A percentile compares a stretch with the other conserved stretches of the same genome.
Evolutionary conservation across 2,797 vertebrate species (phyloP).

Genomic region (Fratercula arctica): DNA sequence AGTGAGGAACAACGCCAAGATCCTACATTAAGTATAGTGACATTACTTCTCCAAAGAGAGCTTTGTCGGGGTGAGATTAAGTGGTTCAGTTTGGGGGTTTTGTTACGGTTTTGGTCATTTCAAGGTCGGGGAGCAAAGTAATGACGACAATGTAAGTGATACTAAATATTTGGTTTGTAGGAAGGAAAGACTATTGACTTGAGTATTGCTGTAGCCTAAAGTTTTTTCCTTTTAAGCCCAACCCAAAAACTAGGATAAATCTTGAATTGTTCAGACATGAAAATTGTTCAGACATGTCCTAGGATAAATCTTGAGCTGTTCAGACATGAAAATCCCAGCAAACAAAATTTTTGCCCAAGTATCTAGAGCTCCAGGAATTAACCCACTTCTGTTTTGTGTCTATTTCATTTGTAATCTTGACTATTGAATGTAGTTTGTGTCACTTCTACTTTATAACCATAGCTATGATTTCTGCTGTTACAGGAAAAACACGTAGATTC

Average conservation of each 20-base stretch:
- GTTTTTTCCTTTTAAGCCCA: background rate
- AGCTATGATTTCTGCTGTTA: background rate
- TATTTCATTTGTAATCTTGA: background rate
- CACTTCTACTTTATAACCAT: background rate
- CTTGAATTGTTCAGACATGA: background rate
- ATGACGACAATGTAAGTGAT: background rate
- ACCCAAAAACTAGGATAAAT: background rate
- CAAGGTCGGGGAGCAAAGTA: background rate
- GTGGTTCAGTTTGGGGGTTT: background rate
- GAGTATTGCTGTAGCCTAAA: background rate
- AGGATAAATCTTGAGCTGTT: background rate
- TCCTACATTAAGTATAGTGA: background rate
- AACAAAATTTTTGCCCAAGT: background rate
- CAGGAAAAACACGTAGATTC: background rate
- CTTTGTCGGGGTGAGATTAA: background rate
- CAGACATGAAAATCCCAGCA: background rate
- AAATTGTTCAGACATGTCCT: background rate
- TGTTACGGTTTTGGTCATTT: background rate
- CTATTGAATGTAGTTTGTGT: background rate
- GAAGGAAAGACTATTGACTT: background rate
- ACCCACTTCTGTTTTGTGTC: background rate
- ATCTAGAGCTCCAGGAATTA: background rate
- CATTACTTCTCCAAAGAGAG: background rate
- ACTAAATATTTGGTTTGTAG: background rate
- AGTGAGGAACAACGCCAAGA: background rate